phyloP scores from a whole-genome alignment of 2,797 vertebrate genomes.

The Uromys caudimaculatus region DNA sequence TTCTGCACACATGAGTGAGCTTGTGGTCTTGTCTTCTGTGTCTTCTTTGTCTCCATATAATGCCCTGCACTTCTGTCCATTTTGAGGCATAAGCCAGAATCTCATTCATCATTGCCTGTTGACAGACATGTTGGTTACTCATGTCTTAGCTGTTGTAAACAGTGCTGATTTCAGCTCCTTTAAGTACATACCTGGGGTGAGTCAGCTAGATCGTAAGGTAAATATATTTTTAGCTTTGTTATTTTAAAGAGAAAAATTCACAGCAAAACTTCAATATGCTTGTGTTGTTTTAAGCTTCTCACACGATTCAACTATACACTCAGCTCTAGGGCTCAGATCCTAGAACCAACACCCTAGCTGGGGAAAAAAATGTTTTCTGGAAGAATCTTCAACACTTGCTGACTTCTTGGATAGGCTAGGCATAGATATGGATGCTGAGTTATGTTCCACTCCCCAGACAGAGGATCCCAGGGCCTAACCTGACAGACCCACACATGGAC shows the following conservation, averaged over 20 bases:
- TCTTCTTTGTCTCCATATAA: not conserved
- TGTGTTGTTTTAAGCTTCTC: not conserved
- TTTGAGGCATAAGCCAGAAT: too few relatives aligned
- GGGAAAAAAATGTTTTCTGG: not conserved
- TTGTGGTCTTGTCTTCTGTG: not conserved
- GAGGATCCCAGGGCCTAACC: not conserved
- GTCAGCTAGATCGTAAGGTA: not conserved
- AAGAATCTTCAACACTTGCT: not conserved
- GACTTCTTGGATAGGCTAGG: not conserved
- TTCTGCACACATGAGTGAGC: not conserved
- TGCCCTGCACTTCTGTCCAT: not conserved
- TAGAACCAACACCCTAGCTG: not conserved
- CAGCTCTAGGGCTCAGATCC: not conserved
- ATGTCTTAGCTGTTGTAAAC: not conserved
- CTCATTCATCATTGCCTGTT: not conserved
- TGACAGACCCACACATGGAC: not conserved
- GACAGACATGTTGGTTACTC: not conserved
- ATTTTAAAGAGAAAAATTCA: constrained; percentile 13
- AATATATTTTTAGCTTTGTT: not conserved
- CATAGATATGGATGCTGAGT: not conserved
- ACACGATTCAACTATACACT: not conserved
- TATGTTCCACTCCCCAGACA: not conserved
- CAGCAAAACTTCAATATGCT: not conserved
- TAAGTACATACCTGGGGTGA: not conserved
- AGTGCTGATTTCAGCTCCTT: not conserved